Base-by-base conservation (phyloP, 2,888 invertebrate genomes). In the Toxonevra muliebris region DNA sequence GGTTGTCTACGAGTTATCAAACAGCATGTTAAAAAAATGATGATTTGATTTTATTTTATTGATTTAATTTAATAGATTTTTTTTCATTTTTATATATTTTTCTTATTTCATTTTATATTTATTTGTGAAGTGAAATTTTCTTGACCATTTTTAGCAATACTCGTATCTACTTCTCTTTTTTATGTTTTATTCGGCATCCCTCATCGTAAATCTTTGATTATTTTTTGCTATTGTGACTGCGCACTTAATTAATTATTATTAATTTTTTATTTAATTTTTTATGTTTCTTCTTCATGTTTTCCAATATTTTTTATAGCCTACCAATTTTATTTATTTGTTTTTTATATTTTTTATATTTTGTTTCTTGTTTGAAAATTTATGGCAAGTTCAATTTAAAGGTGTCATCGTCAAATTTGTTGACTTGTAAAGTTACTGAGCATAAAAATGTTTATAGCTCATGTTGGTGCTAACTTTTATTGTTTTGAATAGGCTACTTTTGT, bases 361-460 rank as follows among this genome's bases (percentile, higher is more conserved):
- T 48, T 13, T 5, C 48, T 4, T 48, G 48, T 48, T 48, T 48
- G 48, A 48, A 48, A 48, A 48, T 48, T 10, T 48, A 15, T 48
- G 10, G 15, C 11, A 48, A 48, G 11, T 9, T 17, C 54, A 54
- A 12, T 20, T 54, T 9, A 12, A 17, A 54, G 54, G 54, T 54
- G 54, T 54, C 19, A 19, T n/a, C 17, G 1, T 12, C 54, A 17
- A 20, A 19, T 17, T 54, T 54, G 54, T 54, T 54, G 15, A 54
- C 54, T 19, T 54, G 54, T 20, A 15, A 54, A 54, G 17, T 19
- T 13, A 9, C 12, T 19, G 54, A 20, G 54, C 17, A 17, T 54
- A 54, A 54, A 54, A 54, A 15, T 54, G 17, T 54, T 54, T 54
- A 54, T 19, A 30, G 48, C 13, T 48, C 11, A 48, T 48, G 15